Conservation (phyloP, 2,797 vertebrate genomes). For the Antennarius maculatus region DNA sequence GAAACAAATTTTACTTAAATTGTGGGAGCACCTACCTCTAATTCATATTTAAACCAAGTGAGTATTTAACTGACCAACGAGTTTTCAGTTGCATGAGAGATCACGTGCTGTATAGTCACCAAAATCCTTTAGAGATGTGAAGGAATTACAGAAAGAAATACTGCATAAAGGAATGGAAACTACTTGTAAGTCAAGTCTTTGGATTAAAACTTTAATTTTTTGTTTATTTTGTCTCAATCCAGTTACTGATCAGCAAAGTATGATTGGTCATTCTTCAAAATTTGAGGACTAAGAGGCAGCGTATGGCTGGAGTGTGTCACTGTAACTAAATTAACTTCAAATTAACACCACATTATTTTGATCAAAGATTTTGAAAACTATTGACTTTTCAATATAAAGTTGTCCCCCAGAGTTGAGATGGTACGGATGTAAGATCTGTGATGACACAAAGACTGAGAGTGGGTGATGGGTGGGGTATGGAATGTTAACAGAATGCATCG, state of each 20-base stretch:
- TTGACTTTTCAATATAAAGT: not conserved
- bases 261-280: constrained; percentile 54
- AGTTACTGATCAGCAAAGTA: constrained; percentile 83
- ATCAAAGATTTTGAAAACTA: constrained; percentile 39
- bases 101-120: constrained; percentile 90
- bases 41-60: constrained; percentile 35
- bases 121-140: constrained; percentile 82
- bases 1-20: constrained; percentile 21
- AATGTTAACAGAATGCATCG: constrained; percentile 73
- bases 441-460: constrained; percentile 34
- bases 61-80: constrained; percentile 71
- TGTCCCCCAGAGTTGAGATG: constrained; percentile 14
- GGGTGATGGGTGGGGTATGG: constrained; percentile 60
- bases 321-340: not conserved
- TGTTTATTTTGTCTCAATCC: constrained; percentile 67
- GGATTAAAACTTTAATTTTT: constrained; percentile 79
- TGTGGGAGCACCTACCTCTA: constrained; percentile 26
- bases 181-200: constrained; percentile 82
- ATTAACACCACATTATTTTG: constrained; percentile 29
- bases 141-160: constrained; percentile 88
- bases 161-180: constrained; percentile 91
- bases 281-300: constrained; percentile 17
- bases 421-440: constrained; percentile 24
- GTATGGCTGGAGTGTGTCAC: constrained; percentile 3
- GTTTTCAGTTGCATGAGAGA: constrained; percentile 83